Conservation (phyloP, 2,888 invertebrate species). For the Tipula lateralis region DNA sequence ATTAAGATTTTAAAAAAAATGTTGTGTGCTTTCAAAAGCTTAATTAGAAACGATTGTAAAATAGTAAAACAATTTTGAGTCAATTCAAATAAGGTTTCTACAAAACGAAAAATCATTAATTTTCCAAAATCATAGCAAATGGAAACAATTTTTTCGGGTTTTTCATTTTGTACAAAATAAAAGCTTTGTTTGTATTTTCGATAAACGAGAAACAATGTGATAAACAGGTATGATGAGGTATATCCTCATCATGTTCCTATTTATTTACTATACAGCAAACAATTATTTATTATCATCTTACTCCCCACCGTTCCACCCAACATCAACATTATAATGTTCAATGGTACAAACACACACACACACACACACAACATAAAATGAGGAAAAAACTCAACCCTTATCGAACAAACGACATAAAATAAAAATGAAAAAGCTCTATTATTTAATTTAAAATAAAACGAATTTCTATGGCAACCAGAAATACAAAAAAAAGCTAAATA, state of each 20-base stretch:
- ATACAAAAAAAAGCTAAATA: not conserved
- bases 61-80: too few species aligned
- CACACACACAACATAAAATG: not conserved
- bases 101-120: too few species aligned
- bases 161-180: not conserved
- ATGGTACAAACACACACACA: not conserved
- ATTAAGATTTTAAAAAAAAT: too few species aligned
- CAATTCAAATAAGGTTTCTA: too few species aligned
- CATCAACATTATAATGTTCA: not conserved
- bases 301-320: not conserved
- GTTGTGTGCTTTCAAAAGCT: too few species aligned
- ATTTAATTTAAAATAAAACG: not conserved
- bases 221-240: not conserved
- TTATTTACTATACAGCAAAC: not conserved
- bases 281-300: not conserved
- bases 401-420: not conserved
- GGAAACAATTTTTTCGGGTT: not conserved
- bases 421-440: not conserved
- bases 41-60: too few species aligned
- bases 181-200: not conserved
- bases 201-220: not conserved
- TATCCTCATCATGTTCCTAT: not conserved
- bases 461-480: slow-evolving; percentile 2
- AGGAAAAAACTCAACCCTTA: slow-evolving; percentile 2
- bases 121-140: not conserved